Conservation (phyloP, 2,797 vertebrate genomes). For the Bovichtus diacanthus region DNA sequence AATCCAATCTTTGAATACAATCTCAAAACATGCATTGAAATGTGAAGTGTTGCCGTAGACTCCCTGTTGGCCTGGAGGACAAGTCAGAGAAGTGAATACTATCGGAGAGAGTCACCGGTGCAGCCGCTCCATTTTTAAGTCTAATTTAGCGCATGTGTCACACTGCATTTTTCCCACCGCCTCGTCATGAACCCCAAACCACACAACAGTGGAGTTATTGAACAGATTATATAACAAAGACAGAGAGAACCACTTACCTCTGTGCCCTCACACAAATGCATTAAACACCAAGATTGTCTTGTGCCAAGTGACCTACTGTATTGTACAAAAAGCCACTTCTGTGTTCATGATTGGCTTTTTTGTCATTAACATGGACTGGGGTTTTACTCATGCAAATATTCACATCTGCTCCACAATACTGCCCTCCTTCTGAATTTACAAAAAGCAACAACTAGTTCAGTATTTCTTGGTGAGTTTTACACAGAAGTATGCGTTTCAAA, state of each 20-base stretch:
- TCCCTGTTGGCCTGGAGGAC: constrained; percentile 27
- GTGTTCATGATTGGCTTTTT: constrained; percentile 20
- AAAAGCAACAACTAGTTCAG: constrained; percentile 36
- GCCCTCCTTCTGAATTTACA: constrained; percentile 54
- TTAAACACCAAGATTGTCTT: constrained; percentile 26
- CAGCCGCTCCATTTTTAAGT: constrained; percentile 31
- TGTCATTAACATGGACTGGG: constrained; percentile 13
- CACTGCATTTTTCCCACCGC: constrained; percentile 15
- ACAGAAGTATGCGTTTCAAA: neutral
- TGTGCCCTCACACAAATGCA: constrained; percentile 43
- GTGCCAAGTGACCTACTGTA: constrained; percentile 50
- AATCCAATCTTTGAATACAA: constrained; percentile 4
- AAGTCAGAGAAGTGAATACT: constrained; percentile 27
- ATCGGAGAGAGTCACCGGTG: constrained; percentile 30
- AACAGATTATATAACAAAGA: constrained; percentile 16
- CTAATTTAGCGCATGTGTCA: constrained; percentile 26
- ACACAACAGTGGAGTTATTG: constrained; percentile 10
- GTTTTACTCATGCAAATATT: constrained; percentile 37
- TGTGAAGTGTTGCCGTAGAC: constrained; percentile 29
- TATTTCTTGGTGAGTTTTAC: constrained; percentile 19
- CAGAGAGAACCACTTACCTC: constrained; percentile 37
- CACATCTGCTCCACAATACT: constrained; percentile 45
- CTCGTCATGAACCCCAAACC: constrained; percentile 47
- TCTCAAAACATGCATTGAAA: constrained; percentile 42
- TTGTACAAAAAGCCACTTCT: constrained; percentile 32